Conservation (phyloP, 2,888 invertebrate species). For the Ernsta delagoae region DNA sequence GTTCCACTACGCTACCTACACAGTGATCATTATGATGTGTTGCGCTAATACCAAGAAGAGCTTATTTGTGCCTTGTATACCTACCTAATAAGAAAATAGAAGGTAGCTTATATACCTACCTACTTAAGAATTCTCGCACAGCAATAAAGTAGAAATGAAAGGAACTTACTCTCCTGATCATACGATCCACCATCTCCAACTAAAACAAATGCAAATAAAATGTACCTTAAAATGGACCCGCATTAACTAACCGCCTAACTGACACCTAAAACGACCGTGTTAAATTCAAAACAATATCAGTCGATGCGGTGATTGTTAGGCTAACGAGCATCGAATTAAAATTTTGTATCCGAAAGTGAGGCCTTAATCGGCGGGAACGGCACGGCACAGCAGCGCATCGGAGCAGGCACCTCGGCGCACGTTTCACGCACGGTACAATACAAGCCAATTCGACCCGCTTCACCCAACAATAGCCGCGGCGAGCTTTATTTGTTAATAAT, state of each 20-base stretch:
- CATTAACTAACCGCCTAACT: conserved; percentile 17
- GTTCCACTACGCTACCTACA: too few relatives aligned
- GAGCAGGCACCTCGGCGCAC: conserved; percentile 48
- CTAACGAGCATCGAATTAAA: conserved; percentile 69
- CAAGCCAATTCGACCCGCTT: conserved; percentile 64
- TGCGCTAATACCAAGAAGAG: too few relatives aligned
- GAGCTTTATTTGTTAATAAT: conserved; percentile 77
- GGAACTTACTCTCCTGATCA: too few relatives aligned
- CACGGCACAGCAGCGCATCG: conserved; percentile 38
- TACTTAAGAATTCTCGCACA: too few relatives aligned
- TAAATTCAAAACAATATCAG: conserved; percentile 42
- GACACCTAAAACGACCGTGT: conserved; percentile 27
- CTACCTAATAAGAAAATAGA: too few relatives aligned
- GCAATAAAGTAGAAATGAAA: too few relatives aligned
- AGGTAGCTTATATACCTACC: too few relatives aligned
- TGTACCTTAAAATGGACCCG: not conserved
- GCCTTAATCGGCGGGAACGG: conserved; percentile 48
- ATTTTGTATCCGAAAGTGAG: conserved; percentile 61
- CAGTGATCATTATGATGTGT: too few relatives aligned
- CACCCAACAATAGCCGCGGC: conserved; percentile 69
- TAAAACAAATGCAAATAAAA: not conserved
- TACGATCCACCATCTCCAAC: too few relatives aligned
- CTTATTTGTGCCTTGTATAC: too few relatives aligned
- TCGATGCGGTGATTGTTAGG: conserved; percentile 41
- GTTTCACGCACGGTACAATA: conserved; percentile 66